Evolutionary conservation across 2,113 vertebrate species (phyloP).

Genomic region (Mionectes macconnelli): DNA sequence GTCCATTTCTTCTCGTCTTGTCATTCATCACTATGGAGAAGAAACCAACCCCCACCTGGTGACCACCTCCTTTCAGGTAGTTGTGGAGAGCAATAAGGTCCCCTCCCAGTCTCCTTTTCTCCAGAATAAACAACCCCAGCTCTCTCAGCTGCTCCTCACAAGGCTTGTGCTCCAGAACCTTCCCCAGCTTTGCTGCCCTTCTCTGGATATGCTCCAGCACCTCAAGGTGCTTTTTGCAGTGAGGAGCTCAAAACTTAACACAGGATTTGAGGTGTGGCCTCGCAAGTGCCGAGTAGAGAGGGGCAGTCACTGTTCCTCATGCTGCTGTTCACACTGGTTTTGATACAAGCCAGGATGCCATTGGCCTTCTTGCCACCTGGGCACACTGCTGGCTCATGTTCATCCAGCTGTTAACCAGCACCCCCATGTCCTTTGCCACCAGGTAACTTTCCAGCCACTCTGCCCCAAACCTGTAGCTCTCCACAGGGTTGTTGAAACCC

Average conservation of each 20-base stretch:
- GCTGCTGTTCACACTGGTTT: neutral
- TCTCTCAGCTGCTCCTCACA: neutral
- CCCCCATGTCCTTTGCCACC: neutral
- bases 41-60: accelerated
- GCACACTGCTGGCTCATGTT: neutral
- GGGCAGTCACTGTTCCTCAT: neutral
- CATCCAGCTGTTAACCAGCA: neutral
- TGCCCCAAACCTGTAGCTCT: no score
- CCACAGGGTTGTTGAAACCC: neutral
- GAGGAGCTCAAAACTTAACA: neutral
- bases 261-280: neutral
- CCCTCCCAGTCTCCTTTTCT: neutral
- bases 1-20: neutral
- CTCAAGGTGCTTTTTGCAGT: neutral
- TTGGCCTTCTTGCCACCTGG: neutral
- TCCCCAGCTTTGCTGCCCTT: neutral
- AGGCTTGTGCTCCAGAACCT: neutral
- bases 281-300: neutral
- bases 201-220: neutral
- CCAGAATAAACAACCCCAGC: neutral
- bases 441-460: neutral
- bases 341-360: neutral
- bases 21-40: neutral
- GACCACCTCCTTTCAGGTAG: neutral
- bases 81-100: neutral